Evolutionary conservation across 1,140 invertebrate genomes (phyloP), one percentile per base, ranked within the genome.

Genomic region (Metopolophium dirhodum): DNA sequence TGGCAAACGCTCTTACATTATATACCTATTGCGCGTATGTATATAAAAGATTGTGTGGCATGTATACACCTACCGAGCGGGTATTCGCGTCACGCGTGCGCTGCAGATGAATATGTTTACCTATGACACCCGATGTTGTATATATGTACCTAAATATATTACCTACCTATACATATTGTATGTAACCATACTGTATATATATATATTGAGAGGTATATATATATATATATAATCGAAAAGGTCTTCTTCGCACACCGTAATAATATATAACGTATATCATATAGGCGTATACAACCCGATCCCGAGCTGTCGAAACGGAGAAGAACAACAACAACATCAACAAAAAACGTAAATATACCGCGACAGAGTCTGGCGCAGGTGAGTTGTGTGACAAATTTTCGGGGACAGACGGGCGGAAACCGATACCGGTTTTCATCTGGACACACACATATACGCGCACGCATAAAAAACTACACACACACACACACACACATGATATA

Each of bases 311-410:
- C 90, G 45, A 37, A 51, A 37, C 35, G 45, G 45, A 82, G 47
- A 57, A 90, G 9, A 30, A 30, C 2, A 30, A 61, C 26, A 30
- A 26, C 57, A 9, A 57, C 57, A 90, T n/a, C n/a, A n/a, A n/a
- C n/a, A 9, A 61, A 51, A 51, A n/a, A 35, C 49, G 49, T 89
- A 83, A 85, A 77, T 83, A 37, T 4, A 61, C 51, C 35, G 20
- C 57, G 41, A 90, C 89, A 61, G 57, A 68, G 57, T 77, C 68
- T 91, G 86, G 86, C 9, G 77, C 68, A 83, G 86, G 86, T 41
- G 91, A 92, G 91, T 92, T 83, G 91, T 92, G 91, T 92, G 91
- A 92, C 91, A 92, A 83, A 92, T 92, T 92, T 92, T 92, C 47
- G 91, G 91, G 23, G 41, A 47, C 68, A 23, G 91, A 92, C 91